A percentile compares a stretch with the other conserved stretches of the same genome.
These are phyloP conservation scores for Microplitis deprimator DNA, from an alignment of 2,888 invertebrate species.

Conservation along the genomic window DNA sequence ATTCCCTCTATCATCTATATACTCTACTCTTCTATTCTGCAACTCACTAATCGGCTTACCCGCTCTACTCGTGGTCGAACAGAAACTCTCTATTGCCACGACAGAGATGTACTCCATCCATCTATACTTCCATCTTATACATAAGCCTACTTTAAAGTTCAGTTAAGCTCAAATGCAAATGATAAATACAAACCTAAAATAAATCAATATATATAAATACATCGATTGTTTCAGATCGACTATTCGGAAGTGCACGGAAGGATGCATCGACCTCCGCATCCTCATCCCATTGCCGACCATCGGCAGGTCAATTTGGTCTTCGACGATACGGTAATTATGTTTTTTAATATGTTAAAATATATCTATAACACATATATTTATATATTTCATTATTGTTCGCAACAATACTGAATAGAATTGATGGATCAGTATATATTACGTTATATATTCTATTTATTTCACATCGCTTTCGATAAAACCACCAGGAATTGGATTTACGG, in stretches of 20 bases:
- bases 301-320: constrained; percentile 73
- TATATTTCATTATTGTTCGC: background rate
- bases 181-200: background rate
- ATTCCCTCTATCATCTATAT: background rate
- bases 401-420: background rate
- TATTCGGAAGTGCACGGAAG: constrained; percentile 76
- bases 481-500: constrained; percentile 19
- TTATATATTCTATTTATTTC: constrained; percentile 36
- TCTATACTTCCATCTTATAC: background rate
- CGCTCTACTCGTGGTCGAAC: background rate
- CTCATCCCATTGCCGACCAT: constrained; percentile 69
- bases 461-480: constrained; percentile 3
- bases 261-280: constrained; percentile 71
- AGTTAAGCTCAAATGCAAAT: background rate
- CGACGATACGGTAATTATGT: constrained; percentile 71
- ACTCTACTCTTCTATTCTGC: background rate
- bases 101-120: background rate
- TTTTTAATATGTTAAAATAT: constrained; percentile 10
- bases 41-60: constrained; percentile 21
- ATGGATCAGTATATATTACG: background rate
- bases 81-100: background rate
- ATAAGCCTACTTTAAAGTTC: background rate
- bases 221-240: constrained; percentile 76
- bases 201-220: background rate
- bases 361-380: constrained; percentile 7